Evolutionary conservation across 2,113 vertebrate species (phyloP), one percentile per base, ranked within the genome.

Genomic region (Actinemys pallida): DNA sequence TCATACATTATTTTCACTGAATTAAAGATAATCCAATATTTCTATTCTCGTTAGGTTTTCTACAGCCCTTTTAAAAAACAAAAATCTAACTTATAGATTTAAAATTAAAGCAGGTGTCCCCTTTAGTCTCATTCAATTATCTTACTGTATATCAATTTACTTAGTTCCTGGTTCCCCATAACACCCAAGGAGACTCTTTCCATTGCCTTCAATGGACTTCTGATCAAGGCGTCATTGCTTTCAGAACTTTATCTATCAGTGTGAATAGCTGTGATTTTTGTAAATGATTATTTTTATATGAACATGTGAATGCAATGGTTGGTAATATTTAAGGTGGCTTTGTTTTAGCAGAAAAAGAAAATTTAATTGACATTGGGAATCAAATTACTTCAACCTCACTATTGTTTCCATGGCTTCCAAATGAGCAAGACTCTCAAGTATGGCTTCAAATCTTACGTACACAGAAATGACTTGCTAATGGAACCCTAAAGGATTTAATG

Each of bases 321-420:
- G 8, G 1, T 62, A 93, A 92, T 81, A 86, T 84, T 94, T 93
- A 86, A 92, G 35, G 53, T 93, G 84, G 47, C 16, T 24, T 78
- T 91, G 94, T 94, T 93, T 90, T 86, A 90, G 92, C 94, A 75
- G 87, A 90, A 96, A 80, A 69, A 62, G 25, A 93, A 84, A 42
- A 92, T 88, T 92, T 29, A 53, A 93, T 75, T 94, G 86, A 86
- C 84, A 91, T 42, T 92, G 42, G 81, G 56, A 96, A 95, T 87
- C 86, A 93, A 93, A 14, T 62, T n/a, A 93, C 96, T 96, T 95
- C 53, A 62, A 29, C 90, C 42, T 86, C 90, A 78, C 95, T 93
- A 59, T 92, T 91, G 96, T 95, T 96, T 84, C 90, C 90, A 94
- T 94, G 89, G 94, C 94, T 95, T 97, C 94, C 89, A 96, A 87